Conservation (phyloP, 2,888 invertebrate species). For the Metallyticus violacea region DNA sequence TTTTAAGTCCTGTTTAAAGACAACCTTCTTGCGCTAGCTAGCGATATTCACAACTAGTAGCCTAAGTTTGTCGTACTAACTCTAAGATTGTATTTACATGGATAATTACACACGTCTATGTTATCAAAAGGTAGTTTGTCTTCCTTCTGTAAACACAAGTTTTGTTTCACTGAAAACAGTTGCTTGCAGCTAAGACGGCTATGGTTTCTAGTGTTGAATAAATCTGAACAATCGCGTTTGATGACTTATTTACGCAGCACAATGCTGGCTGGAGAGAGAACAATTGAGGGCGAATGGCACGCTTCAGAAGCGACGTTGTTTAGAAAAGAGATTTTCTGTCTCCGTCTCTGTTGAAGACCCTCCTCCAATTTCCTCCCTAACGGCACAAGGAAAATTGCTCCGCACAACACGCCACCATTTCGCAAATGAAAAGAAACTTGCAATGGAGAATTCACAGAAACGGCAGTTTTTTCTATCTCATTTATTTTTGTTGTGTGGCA, state of each 20-base stretch:
- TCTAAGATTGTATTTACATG: not conserved
- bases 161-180: not conserved
- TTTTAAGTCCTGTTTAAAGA: too few species aligned
- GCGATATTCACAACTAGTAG: too few species aligned
- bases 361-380: not conserved
- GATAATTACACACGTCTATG: not conserved
- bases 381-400: not conserved
- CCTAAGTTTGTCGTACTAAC: too few species aligned
- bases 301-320: not conserved
- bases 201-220: not conserved
- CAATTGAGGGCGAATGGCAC: not conserved
- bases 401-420: not conserved
- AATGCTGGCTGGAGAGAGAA: not conserved
- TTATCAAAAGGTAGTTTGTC: not conserved
- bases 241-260: not conserved
- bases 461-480: not conserved
- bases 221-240: not conserved
- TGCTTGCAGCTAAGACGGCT: not conserved
- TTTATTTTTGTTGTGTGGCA: not conserved
- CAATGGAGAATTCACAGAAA: not conserved
- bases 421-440: not conserved
- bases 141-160: not conserved
- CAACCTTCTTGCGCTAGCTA: too few species aligned
- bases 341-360: not conserved
- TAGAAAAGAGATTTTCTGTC: not conserved